phyloP scores from a whole-genome alignment of 2,797 vertebrate genomes.

The Lemur catta region DNA sequence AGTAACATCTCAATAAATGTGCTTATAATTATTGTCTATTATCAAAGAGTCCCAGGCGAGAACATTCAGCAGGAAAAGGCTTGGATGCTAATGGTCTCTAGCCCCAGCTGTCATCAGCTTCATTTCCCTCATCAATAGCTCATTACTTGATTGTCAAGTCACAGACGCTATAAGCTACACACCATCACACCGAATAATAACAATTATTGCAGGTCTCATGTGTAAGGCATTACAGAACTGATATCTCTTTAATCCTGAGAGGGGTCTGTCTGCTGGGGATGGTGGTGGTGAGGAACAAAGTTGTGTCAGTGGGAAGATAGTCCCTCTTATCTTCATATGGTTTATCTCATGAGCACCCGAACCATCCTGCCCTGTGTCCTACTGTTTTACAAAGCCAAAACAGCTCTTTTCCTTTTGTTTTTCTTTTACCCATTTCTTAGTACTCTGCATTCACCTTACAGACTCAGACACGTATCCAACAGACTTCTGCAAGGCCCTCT shows the following conservation, averaged over 20 bases:
- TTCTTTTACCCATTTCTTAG: neutral
- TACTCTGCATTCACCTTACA: neutral
- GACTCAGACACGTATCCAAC: neutral
- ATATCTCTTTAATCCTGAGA: neutral
- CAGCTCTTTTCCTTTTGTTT: neutral
- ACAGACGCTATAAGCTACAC: slow-evolving; percentile 48
- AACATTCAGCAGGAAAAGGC: slow-evolving; percentile 36
- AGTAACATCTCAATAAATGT: slow-evolving; percentile 68
- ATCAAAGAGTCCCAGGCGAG: slow-evolving; percentile 34
- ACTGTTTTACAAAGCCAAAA: neutral
- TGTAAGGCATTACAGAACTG: neutral
- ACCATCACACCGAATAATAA: slow-evolving; percentile 58
- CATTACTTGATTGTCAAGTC: slow-evolving; percentile 74
- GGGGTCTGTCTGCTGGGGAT: neutral
- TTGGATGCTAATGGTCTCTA: slow-evolving; percentile 33
- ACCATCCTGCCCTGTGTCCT: neutral
- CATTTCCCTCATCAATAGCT: slow-evolving; percentile 74
- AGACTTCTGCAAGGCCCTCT: neutral
- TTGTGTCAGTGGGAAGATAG: neutral
- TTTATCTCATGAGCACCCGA: neutral
- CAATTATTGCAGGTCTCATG: slow-evolving; percentile 20
- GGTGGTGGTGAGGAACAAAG: neutral
- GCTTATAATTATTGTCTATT: slow-evolving; percentile 39
- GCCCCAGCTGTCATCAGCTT: slow-evolving; percentile 58
- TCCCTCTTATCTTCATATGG: neutral